Evolutionary conservation across 1,140 invertebrate species (phyloP), one percentile per base, ranked within the genome.

Genomic region (Dreissena polymorpha): DNA sequence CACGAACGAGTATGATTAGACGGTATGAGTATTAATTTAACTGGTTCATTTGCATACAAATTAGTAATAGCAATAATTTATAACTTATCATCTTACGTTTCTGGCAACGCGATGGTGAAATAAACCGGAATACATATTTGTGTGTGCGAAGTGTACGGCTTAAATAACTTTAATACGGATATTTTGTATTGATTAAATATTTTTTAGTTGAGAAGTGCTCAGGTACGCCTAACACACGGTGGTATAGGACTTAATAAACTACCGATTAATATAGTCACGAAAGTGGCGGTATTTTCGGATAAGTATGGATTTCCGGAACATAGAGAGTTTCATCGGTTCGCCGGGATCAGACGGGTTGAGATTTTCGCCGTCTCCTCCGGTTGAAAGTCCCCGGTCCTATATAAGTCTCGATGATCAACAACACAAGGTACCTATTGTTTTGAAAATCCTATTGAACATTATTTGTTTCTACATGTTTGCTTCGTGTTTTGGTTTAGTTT

Each of bases 251-350:
- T 39, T 39, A 39, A 39, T 39, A 39, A 8, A 39, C 39, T 39
- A 39, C 39, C 39, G 39, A 39, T 39, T 39, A 39, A 39, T 39
- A 39, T 39, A 39, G 39, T 39, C 39, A 39, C 39, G 39, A 60
- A 23, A 60, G 57, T 60, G 57, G 21, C 57, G 57, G 16, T 18
- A 60, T n/a, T n/a, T 60, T 60, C 57, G 57, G 57, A 60, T 23
- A 60, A 29, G 10, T 13, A 77, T 77, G 74, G 74, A 77, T 60
- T 77, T 77, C 65, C 74, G 74, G 21, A 65, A 63, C 23, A 77
- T 77, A 50, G 50, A 27, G 18, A 77, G 60, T 50, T 77, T 77
- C 65, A 39, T 77, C 8, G 65, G 65, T 67, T 77, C 74, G 29
- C 74, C 74, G 63, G 74, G 50, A 51, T 49, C 60, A 1, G 60